Base-by-base conservation (phyloP, 2,113 vertebrate species). In the Pterocles burchelli region DNA sequence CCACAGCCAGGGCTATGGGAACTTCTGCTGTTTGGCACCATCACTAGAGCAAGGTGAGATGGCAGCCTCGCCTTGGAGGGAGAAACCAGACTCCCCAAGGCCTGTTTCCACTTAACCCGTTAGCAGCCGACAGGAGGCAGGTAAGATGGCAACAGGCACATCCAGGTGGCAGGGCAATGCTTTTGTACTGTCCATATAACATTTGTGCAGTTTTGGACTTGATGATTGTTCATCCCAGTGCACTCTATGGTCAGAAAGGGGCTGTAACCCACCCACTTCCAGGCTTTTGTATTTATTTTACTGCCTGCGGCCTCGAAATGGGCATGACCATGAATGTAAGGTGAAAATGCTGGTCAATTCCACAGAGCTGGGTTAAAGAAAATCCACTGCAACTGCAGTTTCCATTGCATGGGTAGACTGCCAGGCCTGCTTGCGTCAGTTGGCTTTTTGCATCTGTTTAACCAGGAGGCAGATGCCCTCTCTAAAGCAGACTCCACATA, bases 231-330 rank as follows among this genome's bases (percentile, higher is more conserved):
- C 36, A 52, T 17, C 21, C 16, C 14, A n/a, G n/a, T 1, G 1
- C 16, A 10, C 31, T 46, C 15, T 33, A 9, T 43, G 8, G 26
- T 33, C 1, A 0, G 75, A 92, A 77, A 59, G 31, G 46, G 54
- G 31, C 22, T 29, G 15, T 38, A 74, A 73, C 33, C 13, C 19
- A 7, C 18, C 12, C 20, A n/a, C 13, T 29, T n/a, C 26, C n/a
- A 45, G 12, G 20, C n/a, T 89, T 73, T 12, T 17, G 51, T 8
- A 1, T 17, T 28, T 21, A 17, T 63, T 90, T 77, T 54, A 45
- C 14, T 31, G 13, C 28, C n/a, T 45, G 10, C 7, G 76, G 52
- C 31, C 17, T 82, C 0, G 0, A 7, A 49, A 19, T 0, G 4
- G 12, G 24, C 0, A 0, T 57, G 21, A n/a, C 66, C 3, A 0